Evolutionary conservation across 2,113 vertebrate species (phyloP).

Genomic region (Acanthochromis polyacanthus): DNA sequence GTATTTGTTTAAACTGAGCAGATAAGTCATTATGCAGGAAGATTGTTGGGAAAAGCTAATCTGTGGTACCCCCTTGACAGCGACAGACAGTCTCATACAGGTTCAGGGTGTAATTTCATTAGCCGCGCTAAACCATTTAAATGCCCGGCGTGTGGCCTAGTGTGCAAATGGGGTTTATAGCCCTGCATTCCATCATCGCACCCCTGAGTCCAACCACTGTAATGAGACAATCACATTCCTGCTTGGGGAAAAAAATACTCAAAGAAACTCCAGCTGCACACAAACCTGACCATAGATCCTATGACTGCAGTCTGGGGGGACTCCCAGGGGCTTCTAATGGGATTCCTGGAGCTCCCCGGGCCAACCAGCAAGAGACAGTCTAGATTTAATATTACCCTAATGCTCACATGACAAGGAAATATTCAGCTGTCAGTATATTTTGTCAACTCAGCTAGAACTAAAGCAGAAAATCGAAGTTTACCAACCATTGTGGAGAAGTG

Average conservation of each 20-base stretch:
- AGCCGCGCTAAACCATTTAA: constrained; percentile 73
- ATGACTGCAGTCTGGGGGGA: constrained; percentile 27
- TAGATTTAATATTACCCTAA: constrained; percentile 26
- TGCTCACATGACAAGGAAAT: background rate
- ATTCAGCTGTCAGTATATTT: background rate
- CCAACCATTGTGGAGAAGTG: too few species aligned
- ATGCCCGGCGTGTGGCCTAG: constrained; percentile 79
- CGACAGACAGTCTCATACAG: constrained; percentile 59
- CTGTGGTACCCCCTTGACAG: constrained; percentile 31
- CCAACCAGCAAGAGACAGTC: constrained; percentile 23
- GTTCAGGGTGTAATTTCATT: constrained; percentile 79
- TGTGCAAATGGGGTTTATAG: constrained; percentile 83
- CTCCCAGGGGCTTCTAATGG: constrained; percentile 21
- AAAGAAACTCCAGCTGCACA: constrained; percentile 63
- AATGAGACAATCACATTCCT: constrained; percentile 78
- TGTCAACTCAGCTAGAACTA: background rate
- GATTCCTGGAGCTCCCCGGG: constrained; percentile 28
- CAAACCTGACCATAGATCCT: constrained; percentile 45
- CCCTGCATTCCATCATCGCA: constrained; percentile 75
- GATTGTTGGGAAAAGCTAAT: constrained; percentile 40
- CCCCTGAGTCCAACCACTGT: constrained; percentile 72
- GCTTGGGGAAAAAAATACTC: constrained; percentile 14
- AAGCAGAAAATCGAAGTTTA: too few species aligned
- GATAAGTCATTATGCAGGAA: constrained; percentile 19
- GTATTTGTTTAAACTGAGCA: constrained; percentile 15